Percentiles rank a stretch among this genome's conserved stretches.
Conservation (phyloP, 2,113 vertebrate genomes). For the Callipepla californica region DNA sequence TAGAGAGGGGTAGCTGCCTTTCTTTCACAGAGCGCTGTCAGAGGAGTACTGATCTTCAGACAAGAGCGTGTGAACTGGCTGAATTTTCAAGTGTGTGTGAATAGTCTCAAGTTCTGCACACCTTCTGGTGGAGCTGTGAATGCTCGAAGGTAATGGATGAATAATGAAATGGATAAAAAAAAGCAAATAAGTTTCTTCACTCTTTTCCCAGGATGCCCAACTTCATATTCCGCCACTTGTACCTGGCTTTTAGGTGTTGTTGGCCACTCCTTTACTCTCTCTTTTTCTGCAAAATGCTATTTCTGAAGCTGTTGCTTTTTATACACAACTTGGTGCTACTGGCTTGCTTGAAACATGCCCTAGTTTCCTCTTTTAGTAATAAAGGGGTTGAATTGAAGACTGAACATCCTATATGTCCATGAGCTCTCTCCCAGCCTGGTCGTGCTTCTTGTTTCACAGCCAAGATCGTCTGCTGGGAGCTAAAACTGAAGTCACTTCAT, state of each 20-base stretch:
- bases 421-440: too few species aligned
- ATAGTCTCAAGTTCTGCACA: not conserved
- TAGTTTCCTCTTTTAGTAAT: too few species aligned
- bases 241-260: rapidly evolving
- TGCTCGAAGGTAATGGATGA: not conserved
- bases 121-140: not conserved
- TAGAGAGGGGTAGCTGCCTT: not conserved
- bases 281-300: not conserved
- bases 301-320: not conserved
- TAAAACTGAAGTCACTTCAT: too few species aligned
- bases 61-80: not conserved
- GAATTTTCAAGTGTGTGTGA: not conserved
- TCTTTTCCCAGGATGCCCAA: not conserved
- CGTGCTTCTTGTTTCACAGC: too few species aligned
- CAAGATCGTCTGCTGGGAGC: too few species aligned
- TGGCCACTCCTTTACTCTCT: not conserved
- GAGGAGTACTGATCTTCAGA: not conserved
- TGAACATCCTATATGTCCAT: too few species aligned
- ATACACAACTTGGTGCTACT: not conserved
- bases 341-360: not conserved
- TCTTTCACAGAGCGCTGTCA: not conserved
- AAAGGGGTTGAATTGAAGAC: too few species aligned
- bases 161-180: not conserved
- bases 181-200: not conserved
- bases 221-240: rapidly evolving